phyloP scores from a whole-genome alignment of 2,888 invertebrate species.

The Macrophya annulata region DNA sequence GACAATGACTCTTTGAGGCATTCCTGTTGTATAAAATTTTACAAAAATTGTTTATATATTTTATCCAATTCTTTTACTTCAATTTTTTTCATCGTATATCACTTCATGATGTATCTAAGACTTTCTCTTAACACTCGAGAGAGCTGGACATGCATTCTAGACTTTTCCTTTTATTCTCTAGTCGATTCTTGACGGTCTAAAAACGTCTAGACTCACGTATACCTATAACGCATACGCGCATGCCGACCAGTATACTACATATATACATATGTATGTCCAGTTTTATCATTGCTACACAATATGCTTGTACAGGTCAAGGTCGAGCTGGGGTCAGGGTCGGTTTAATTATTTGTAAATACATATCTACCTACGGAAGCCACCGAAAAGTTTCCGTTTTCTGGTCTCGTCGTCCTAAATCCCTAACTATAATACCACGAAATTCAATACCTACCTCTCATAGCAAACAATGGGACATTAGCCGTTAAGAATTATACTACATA shows the following conservation, averaged over 20 bases:
- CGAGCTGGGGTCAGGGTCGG: conserved; percentile 1
- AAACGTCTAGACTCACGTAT: background rate
- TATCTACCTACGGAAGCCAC: conserved; percentile 22
- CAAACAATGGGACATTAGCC: conserved; percentile 10
- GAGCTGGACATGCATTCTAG: too few species aligned
- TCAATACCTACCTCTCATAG: background rate
- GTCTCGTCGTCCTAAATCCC: conserved; percentile 31
- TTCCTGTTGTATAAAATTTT: too few species aligned
- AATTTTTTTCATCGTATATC: too few species aligned
- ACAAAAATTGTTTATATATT: too few species aligned
- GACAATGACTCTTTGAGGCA: too few species aligned
- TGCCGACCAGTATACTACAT: too few species aligned
- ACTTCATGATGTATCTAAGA: too few species aligned
- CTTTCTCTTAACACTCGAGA: too few species aligned
- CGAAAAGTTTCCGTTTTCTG: conserved; percentile 39
- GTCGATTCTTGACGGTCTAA: too few species aligned
- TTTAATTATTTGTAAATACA: conserved; percentile 27
- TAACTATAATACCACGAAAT: conserved; percentile 18
- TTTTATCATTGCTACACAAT: background rate
- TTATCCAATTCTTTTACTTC: too few species aligned
- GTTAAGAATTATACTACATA: background rate
- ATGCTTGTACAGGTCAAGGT: conserved; percentile 5
- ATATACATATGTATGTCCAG: background rate
- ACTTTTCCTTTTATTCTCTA: too few species aligned
- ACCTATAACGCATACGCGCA: too few species aligned